phyloP scores from a whole-genome alignment of 1,140 invertebrate genomes.

The honey bee (Apis mellifera) region DNA sequence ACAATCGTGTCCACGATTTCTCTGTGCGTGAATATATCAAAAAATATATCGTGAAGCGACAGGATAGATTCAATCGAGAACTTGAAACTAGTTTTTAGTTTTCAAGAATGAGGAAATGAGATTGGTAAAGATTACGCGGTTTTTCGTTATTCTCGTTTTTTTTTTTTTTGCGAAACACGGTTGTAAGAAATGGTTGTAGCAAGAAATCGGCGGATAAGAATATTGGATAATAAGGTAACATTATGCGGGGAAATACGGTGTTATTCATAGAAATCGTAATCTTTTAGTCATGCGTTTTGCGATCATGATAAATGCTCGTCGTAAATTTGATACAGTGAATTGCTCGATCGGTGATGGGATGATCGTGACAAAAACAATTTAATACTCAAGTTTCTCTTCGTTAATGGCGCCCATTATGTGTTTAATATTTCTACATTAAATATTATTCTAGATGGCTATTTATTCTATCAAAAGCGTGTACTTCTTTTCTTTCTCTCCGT shows the following conservation, averaged over 20 bases:
- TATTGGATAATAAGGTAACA: background rate
- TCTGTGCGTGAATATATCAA: too few species aligned
- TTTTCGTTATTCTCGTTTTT: background rate
- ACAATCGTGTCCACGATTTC: too few species aligned
- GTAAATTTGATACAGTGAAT: background rate
- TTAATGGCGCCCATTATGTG: too few species aligned
- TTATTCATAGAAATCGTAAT: background rate
- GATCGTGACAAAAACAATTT: background rate
- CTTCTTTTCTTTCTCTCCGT: too few species aligned
- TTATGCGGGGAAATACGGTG: constrained; percentile 6
- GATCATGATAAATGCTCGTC: background rate
- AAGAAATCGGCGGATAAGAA: background rate
- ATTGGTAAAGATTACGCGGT: background rate
- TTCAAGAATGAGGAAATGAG: too few species aligned
- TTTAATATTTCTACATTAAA: too few species aligned
- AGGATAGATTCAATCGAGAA: background rate
- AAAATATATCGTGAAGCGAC: too few species aligned
- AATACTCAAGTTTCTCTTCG: background rate
- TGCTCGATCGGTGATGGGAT: background rate
- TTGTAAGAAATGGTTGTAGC: background rate
- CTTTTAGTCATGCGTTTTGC: background rate
- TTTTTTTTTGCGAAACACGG: background rate
- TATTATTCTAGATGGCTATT: too few species aligned
- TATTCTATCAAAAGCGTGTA: too few species aligned
- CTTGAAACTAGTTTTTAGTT: background rate